Conservation (phyloP, 2,113 vertebrate species). For the Phoenicopterus ruber region DNA sequence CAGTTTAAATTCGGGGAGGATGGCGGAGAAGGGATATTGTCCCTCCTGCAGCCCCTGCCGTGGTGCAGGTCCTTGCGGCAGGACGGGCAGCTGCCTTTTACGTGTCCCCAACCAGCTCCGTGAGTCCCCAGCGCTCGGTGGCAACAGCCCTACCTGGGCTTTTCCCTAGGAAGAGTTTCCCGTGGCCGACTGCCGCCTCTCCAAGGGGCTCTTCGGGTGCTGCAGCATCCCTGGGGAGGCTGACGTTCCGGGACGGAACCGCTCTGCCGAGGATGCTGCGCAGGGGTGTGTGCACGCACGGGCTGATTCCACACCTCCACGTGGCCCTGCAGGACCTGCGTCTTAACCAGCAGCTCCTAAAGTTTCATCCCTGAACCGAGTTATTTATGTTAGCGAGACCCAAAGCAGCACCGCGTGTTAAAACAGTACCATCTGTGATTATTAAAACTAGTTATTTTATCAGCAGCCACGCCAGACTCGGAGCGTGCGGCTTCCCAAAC, state of each 20-base stretch:
- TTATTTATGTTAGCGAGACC: not conserved
- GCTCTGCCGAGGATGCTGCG: fast-evolving
- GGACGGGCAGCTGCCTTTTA: not conserved
- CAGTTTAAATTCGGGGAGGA: not conserved
- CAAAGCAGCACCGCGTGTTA: fast-evolving
- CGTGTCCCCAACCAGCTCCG: fast-evolving
- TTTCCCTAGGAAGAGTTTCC: not conserved
- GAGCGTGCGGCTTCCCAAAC: not conserved
- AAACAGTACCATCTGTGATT: not conserved
- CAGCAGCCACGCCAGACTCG: fast-evolving
- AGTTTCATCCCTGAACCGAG: not conserved
- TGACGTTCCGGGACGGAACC: fast-evolving
- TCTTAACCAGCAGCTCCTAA: not conserved
- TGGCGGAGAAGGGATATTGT: not conserved
- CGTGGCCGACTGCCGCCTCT: fast-evolving
- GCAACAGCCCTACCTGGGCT: not conserved
- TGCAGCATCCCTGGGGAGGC: too few species aligned
- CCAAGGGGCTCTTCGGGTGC: not conserved
- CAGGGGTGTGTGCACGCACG: fast-evolving
- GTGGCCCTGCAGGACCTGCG: fast-evolving
- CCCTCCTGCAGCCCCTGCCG: not conserved
- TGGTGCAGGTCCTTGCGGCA: not conserved
- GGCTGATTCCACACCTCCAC: not conserved
- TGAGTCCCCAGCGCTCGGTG: fast-evolving
- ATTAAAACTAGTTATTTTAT: not conserved